Conservation (phyloP, 2,888 invertebrate species). For the Proisotoma minuta region DNA sequence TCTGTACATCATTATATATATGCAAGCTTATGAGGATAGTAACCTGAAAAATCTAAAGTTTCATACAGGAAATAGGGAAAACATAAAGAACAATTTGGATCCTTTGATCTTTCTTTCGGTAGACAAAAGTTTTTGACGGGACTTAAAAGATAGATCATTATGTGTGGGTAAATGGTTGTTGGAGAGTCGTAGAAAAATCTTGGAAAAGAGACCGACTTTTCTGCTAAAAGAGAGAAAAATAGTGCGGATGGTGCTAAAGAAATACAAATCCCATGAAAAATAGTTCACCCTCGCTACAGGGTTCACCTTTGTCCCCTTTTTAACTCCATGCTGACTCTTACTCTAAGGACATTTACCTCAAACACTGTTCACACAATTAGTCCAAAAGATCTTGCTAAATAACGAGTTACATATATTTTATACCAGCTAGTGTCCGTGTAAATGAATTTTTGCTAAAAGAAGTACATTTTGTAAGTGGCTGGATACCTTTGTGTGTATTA, state of each 20-base stretch:
- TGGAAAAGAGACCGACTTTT: slow-evolving; percentile 20
- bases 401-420: background rate
- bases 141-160: slow-evolving; percentile 15
- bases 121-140: slow-evolving; percentile 4
- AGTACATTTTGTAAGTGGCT: background rate
- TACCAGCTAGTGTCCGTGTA: background rate
- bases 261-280: slow-evolving; percentile 16
- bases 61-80: background rate
- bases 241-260: slow-evolving; percentile 19
- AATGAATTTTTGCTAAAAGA: background rate
- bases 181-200: slow-evolving; percentile 9
- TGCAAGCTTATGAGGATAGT: background rate
- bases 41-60: background rate
- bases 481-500: background rate
- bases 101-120: slow-evolving; percentile 11
- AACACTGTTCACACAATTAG: background rate
- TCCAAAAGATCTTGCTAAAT: background rate
- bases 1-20: background rate
- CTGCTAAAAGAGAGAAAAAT: slow-evolving; percentile 7
- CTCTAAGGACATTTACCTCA: slow-evolving; percentile 22
- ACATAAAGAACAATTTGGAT: background rate
- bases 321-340: slow-evolving; percentile 7
- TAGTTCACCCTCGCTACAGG: slow-evolving; percentile 37
- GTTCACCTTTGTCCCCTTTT: background rate
- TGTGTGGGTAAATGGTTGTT: slow-evolving; percentile 12